Evolutionary conservation across 2,113 vertebrate species (phyloP).

Genomic region (Engystomops pustulosus): DNA sequence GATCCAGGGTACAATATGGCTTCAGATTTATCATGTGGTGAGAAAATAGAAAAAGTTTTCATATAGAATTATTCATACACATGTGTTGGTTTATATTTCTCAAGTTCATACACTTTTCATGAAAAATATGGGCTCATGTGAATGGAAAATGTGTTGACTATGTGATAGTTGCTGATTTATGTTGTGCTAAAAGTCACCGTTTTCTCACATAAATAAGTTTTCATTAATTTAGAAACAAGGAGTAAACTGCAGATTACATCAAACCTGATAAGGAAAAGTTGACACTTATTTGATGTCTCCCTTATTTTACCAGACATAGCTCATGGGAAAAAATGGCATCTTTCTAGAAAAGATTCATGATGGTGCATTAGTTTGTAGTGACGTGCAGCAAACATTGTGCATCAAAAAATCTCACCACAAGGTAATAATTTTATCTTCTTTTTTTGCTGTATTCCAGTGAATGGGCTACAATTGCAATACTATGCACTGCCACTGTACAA

Average conservation of each 20-base stretch:
- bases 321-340: too few species aligned
- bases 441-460: too few species aligned
- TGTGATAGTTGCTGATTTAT: neutral
- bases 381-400: too few species aligned
- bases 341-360: too few species aligned
- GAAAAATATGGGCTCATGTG: neutral
- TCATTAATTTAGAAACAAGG: neutral
- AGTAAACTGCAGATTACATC: too few species aligned
- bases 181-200: neutral
- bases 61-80: neutral
- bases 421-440: too few species aligned
- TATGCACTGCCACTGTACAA: too few species aligned
- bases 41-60: constrained; percentile 8
- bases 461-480: too few species aligned
- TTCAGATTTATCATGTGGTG: constrained; percentile 13
- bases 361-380: too few species aligned
- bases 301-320: neutral
- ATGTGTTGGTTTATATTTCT: neutral
- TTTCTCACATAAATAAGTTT: neutral
- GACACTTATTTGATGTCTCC: neutral
- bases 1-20: neutral
- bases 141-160: neutral
- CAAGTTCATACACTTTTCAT: neutral
- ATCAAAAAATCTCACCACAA: too few species aligned
- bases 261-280: neutral